Evolutionary conservation across 2,797 vertebrate genomes (phyloP).

Genomic region (Falco berigora): DNA sequence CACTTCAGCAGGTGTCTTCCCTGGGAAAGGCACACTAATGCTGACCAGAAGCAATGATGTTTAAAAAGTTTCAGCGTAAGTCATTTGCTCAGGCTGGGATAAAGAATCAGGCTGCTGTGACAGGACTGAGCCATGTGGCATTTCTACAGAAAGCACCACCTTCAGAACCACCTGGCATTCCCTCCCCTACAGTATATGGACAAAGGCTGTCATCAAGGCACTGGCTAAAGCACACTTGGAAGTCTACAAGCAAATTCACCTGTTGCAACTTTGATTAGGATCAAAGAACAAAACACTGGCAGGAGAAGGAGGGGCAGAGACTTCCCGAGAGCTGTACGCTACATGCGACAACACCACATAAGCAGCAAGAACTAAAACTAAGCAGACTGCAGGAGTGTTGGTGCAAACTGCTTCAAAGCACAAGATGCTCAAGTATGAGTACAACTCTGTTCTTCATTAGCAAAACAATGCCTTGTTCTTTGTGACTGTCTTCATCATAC

Average conservation of each 20-base stretch:
- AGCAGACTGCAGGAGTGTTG: neutral
- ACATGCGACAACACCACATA: neutral
- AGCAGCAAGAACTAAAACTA: conserved; percentile 1
- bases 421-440: rapidly evolving
- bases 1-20: neutral
- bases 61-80: rapidly evolving
- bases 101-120: neutral
- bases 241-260: neutral
- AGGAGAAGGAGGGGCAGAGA: neutral
- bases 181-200: neutral
- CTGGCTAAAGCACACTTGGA: neutral
- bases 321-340: neutral
- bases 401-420: neutral
- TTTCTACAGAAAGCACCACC: neutral
- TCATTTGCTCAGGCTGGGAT: neutral
- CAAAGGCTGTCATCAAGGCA: neutral
- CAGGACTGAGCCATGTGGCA: neutral
- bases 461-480: neutral
- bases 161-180: neutral
- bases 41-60: neutral
- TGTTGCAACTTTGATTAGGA: neutral
- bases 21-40: neutral
- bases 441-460: neutral
- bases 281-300: neutral
- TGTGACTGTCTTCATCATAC: neutral